Evolutionary conservation across 1,140 invertebrate species (phyloP).

Genomic region (Charaxes varanes): DNA sequence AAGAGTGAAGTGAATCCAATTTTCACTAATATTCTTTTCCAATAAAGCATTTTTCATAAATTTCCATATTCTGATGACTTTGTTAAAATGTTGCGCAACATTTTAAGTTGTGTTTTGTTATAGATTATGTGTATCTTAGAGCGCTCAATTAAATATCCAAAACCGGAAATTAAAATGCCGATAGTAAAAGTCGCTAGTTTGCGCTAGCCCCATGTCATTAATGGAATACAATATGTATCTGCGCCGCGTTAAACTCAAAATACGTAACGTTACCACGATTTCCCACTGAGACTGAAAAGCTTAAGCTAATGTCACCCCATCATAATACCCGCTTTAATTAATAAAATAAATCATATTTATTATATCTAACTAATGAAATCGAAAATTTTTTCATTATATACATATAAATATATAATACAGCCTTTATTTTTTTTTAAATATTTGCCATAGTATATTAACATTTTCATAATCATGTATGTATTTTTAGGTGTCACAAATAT

Average conservation of each 20-base stretch:
- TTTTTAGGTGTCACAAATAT: conserved; percentile 16
- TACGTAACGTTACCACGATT: conserved; percentile 20
- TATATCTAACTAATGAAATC: conserved; percentile 7
- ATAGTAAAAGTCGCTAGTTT: too few relatives aligned
- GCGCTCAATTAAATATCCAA: too few relatives aligned
- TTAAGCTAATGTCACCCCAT: conserved; percentile 1
- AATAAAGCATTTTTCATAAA: too few relatives aligned
- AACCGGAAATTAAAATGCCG: too few relatives aligned
- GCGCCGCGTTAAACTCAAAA: conserved; percentile 13
- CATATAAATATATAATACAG: neutral
- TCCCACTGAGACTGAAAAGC: conserved; percentile 22
- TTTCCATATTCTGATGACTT: too few relatives aligned
- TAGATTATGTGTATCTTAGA: too few relatives aligned
- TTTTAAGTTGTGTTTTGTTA: too few relatives aligned
- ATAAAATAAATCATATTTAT: conserved; percentile 4
- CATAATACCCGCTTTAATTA: conserved; percentile 6
- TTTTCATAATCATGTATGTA: conserved; percentile 14
- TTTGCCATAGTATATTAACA: conserved; percentile 7
- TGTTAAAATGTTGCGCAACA: too few relatives aligned
- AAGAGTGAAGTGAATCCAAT: too few relatives aligned
- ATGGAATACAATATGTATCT: conserved; percentile 2
- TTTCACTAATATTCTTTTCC: too few relatives aligned
- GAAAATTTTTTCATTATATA: neutral
- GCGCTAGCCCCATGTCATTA: too few relatives aligned
- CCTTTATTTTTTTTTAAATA: neutral